Evolutionary conservation across 2,113 vertebrate species (phyloP), one percentile per base, ranked within the genome.

Genomic region (Zapus hudsonius): DNA sequence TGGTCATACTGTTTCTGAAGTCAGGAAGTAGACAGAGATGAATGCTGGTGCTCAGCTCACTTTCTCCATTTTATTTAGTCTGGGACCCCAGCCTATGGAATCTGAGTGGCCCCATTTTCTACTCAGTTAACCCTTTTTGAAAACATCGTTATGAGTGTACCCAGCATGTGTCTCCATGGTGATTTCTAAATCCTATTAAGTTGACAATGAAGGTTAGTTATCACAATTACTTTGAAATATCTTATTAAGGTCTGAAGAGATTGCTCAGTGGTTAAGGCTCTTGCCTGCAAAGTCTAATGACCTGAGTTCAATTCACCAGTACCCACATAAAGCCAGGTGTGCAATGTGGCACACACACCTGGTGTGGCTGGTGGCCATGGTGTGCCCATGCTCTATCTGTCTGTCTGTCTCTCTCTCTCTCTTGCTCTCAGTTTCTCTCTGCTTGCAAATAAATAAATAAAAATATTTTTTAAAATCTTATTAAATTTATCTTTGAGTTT

Each of bases 201-300:
- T 15, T 2, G 23, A 38, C 25, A 36, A 52, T 67, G 15, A 84
- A 84, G 36, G 36, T 55, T 84, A 69, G 33, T 40, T 31, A 29
- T 69, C 59, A 25, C 44, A 84, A 7, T 27, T 96, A 92, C 94
- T 97, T 95, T 93, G 63, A 97, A 97, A 44, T 69, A 11, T 44
- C 55, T 96, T 91, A 97, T 97, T n/a, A n/a, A n/a, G n/a, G n/a
- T n/a, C n/a, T n/a, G n/a, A n/a, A n/a, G n/a, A n/a, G n/a, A n/a
- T n/a, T n/a, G n/a, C n/a, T n/a, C n/a, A n/a, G n/a, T n/a, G n/a
- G n/a, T n/a, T n/a, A n/a, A n/a, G n/a, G n/a, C n/a, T n/a, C n/a
- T n/a, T n/a, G n/a, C n/a, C n/a, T n/a, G n/a, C n/a, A n/a, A n/a
- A n/a, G n/a, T n/a, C n/a, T n/a, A n/a, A n/a, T n/a, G n/a, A n/a